Evolutionary conservation across 2,888 invertebrate species (phyloP).

Genomic region (Tachina fera): DNA sequence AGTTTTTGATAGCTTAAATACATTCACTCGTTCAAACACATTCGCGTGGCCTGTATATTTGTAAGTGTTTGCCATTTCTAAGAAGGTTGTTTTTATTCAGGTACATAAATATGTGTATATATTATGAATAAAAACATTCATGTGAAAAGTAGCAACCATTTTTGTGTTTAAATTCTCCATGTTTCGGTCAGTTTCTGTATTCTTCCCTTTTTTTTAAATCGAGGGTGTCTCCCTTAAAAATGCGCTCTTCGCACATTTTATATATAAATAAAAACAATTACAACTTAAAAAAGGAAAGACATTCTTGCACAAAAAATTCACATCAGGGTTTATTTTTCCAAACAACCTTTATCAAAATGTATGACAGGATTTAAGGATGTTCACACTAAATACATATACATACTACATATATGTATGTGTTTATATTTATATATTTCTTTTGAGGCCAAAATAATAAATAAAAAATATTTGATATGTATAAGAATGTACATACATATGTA

Average conservation of each 20-base stretch:
- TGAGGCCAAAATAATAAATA: neutral
- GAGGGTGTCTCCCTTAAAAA: slow-evolving; percentile 62
- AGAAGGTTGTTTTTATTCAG: slow-evolving; percentile 12
- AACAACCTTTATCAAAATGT: slow-evolving; percentile 76
- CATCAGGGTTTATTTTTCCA: slow-evolving; percentile 6
- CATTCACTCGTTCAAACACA: neutral
- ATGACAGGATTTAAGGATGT: slow-evolving; percentile 82
- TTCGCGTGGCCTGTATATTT: neutral
- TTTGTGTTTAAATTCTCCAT: slow-evolving; percentile 57
- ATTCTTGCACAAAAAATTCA: slow-evolving; percentile 13
- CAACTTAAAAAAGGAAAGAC: slow-evolving; percentile 36
- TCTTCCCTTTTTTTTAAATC: slow-evolving; percentile 22
- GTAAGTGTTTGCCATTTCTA: neutral
- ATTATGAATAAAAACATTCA: neutral
- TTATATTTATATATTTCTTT: neutral
- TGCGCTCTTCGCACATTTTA: slow-evolving; percentile 52
- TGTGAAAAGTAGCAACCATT: slow-evolving; percentile 53
- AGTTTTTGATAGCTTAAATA: slow-evolving; percentile 60
- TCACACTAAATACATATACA: too few species aligned
- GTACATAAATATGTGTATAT: slow-evolving; percentile 14
- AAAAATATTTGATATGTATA: neutral
- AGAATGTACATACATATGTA: too few species aligned
- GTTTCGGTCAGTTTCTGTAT: slow-evolving; percentile 16
- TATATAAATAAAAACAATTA: slow-evolving; percentile 51
- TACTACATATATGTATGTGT: neutral